These are phyloP conservation scores for Isotomurus palustris DNA, from an alignment of 2,888 invertebrate species.

Conservation along the genomic window DNA sequence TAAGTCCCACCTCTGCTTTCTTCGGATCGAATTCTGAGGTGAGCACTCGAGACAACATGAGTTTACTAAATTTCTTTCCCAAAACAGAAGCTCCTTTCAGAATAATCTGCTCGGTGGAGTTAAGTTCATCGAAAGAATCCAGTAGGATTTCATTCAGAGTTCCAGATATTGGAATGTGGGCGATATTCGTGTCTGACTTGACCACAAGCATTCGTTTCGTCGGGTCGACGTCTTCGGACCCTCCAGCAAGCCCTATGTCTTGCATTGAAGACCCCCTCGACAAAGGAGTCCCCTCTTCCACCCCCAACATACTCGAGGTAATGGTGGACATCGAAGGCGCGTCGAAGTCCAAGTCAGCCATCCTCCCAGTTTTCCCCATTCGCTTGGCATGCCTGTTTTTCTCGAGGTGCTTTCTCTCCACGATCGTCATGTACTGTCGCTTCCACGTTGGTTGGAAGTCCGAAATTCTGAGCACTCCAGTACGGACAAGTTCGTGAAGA, in stretches of 20 bases:
- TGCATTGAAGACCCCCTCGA: background rate
- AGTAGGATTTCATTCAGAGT: slow-evolving; percentile 55
- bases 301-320: background rate
- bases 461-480: slow-evolving; percentile 26
- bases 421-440: too few relatives aligned
- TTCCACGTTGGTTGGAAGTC: too few relatives aligned
- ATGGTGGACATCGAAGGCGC: too few relatives aligned
- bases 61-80: slow-evolving; percentile 56
- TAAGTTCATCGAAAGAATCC: slow-evolving; percentile 62
- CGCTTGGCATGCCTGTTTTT: background rate
- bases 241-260: background rate
- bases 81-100: slow-evolving; percentile 60
- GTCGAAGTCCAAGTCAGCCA: too few relatives aligned
- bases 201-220: slow-evolving; percentile 31
- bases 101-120: slow-evolving; percentile 59
- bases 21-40: slow-evolving; percentile 30
- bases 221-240: slow-evolving; percentile 16
- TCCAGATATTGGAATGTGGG: slow-evolving; percentile 33
- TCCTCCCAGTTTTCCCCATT: slow-evolving; percentile 7
- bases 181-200: slow-evolving; percentile 40
- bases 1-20: slow-evolving; percentile 33
- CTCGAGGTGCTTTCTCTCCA: slow-evolving; percentile 2
- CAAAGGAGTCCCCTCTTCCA: background rate
- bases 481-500: slow-evolving; percentile 33
- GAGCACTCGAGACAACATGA: slow-evolving; percentile 49